Base-by-base conservation (phyloP, 1,140 invertebrate genomes). In the Drosophila arizonae region DNA sequence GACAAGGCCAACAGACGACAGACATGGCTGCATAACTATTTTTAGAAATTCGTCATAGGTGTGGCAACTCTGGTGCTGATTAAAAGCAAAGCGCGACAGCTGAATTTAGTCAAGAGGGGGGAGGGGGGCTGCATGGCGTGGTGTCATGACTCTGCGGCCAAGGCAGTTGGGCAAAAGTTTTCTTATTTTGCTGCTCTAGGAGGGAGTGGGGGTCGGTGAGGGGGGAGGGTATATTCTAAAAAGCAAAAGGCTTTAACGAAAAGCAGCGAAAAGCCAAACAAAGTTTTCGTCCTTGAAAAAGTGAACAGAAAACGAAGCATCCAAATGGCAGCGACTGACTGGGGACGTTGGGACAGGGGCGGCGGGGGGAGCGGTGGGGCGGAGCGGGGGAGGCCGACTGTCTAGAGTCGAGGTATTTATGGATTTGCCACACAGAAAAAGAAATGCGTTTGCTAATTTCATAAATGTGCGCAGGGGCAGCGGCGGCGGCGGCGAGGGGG, bases 381-480 rank as follows among this genome's bases (percentile, higher is more conserved):
- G 26, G 26, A 1, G 11, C n/a, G 26, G 13, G 17, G 5, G 24
- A 9, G 41, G 26, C 13, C 26, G 41, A 48, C 43, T 46, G 57
- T 60, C 57, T 60, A 33, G 45, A 72, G 66, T 46, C 63, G 67
- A 70, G 77, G 74, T 71, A 81, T 79, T 85, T 86, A 76, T 54
- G 48, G 28, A 55, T 74, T 45, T 61, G 56, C 69, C 77, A 81
- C 17, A 28, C 4, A 55, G n/a, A 51, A 61, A 86, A 81, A 86
- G 78, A 86, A 86, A 87, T 86, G 78, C 82, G 75, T 86, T 77
- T 86, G 81, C 77, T 86, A 86, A 86, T 86, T 86, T 86, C 81
- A 86, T 86, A 86, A 86, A 65, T 87, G 68, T 66, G 73, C 45
- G 73, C 52, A 36, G 24, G 11, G 43, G 61, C 4, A 24, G 21